Conservation (phyloP, 2,113 vertebrate genomes). For the Zingel zingel region DNA sequence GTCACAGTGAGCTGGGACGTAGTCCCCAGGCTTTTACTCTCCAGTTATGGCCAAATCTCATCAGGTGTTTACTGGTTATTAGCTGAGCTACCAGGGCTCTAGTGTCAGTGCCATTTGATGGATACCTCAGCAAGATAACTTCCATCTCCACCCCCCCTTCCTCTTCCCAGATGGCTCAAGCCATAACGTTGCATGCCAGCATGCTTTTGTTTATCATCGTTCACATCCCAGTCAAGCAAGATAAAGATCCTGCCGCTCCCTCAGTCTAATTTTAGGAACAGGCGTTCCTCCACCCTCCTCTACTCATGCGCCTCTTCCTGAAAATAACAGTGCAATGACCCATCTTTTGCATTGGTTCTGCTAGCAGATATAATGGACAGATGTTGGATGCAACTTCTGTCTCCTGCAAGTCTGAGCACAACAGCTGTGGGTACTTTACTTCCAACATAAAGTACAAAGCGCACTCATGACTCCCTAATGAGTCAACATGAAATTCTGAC, state of each 20-base stretch:
- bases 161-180: background rate
- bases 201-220: slow-evolving; percentile 19
- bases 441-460: background rate
- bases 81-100: background rate
- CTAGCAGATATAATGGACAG: background rate
- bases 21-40: background rate
- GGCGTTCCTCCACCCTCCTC: slow-evolving; percentile 23
- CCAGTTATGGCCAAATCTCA: background rate
- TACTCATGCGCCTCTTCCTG: slow-evolving; percentile 11
- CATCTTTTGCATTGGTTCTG: slow-evolving; percentile 13
- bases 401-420: background rate
- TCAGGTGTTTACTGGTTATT: background rate
- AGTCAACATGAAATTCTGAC: slow-evolving; percentile 3
- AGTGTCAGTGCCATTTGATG: background rate
- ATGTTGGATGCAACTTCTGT: background rate
- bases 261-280: slow-evolving; percentile 52
- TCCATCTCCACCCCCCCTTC: background rate
- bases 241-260: slow-evolving; percentile 31
- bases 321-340: slow-evolving; percentile 6
- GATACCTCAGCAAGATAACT: background rate
- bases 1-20: slow-evolving; percentile 4
- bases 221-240: slow-evolving; percentile 2
- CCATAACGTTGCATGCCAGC: slow-evolving; percentile 1
- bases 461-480: background rate
- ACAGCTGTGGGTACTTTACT: slow-evolving; percentile 1